Base-by-base conservation (phyloP, 2,797 vertebrate genomes). In the Fundulus diaphanus region DNA sequence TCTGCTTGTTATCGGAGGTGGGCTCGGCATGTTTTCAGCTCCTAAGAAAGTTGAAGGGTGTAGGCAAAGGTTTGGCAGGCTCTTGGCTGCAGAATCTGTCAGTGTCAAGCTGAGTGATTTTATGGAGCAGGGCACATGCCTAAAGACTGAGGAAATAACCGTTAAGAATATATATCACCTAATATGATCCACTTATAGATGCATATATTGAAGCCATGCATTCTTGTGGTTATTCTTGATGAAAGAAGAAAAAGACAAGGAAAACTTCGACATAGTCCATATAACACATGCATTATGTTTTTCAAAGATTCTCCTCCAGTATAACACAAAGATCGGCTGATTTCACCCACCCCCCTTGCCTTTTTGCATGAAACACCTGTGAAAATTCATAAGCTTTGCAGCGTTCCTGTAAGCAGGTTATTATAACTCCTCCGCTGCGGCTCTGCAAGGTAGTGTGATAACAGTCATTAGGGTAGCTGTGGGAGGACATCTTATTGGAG, bases 401-500 rank as follows among this genome's bases (percentile, higher is more conserved):
- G 73, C 56, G 77, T 74, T 81, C 83, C 71, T 82, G 68, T 71
- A 80, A 3, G n/a, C 68, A 76, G 84, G 88, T 92, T 93, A 94
- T 94, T 93, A 93, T 89, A 91, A 89, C 89, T 94, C 83, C 83
- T 84, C 85, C 49, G 74, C 82, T 79, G 82, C 31, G 84, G 84
- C 86, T 86, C 81, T 88, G 85, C 75, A 93, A 82, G 86, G 82
- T 91, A 87, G 94, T 94, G 94, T 95, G 94, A 95, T 95, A 94
- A 95, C 93, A 95, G 93, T 95, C 89, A 94, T 95, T 94, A 95
- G 80, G 85, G 84, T 79, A 92, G 90, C 92, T 82, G 94, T 93
- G 92, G 94, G 93, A 91, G 92, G 87, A 94, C 92, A 91, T 87
- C 92, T 93, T 94, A 92, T 94, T 93, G 92, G 87, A 91, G 90